Evolutionary conservation across 2,888 invertebrate species (phyloP), one percentile per base, ranked within the genome.

Genomic region (Crossocerus cetratus): DNA sequence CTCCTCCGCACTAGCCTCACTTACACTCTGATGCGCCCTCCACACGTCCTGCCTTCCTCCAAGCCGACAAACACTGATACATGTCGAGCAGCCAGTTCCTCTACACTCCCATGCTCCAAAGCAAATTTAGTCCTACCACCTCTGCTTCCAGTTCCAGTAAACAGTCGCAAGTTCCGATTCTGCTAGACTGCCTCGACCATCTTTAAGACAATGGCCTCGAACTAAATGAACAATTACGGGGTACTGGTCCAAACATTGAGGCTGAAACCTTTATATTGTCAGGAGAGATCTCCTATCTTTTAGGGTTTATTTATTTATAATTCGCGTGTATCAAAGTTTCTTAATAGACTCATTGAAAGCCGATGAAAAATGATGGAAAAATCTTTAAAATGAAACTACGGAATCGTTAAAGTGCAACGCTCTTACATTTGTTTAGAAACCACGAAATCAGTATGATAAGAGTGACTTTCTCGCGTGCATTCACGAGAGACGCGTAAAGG

Each of bases 91-190:
- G 42, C 70, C 62, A 54, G 61, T 49, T 18, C 65, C 60, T 68
- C 67, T 58, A 72, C 72, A 78, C n/a, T 70, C 68, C 74, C 62
- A 72, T 80, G 80, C 74, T 71, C 74, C 62, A 72, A 81, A 81
- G 72, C 72, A 77, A 83, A 81, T 74, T 72, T 76, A 78, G 70
- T 65, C 66, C 62, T 65, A 71, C 74, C 65, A 73, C 58, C 44
- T n/a, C n/a, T 8, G 49, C 68, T 63, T 60, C 54, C 49, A 69
- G 22, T 56, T 54, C 54, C 62, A 67, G 63, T 75, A 79, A 79
- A 77, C 68, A 69, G 75, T 53, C 42, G 32, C 61, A n/a, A 65
- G 49, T 60, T 65, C 54, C 61, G 59, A 65, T 70, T 49, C 70
- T 76, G 54, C 32, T 57, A 49, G 43, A 60, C 42, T 66, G 53